Conservation (phyloP, 2,113 vertebrate species). For the Gavialis gangeticus region DNA sequence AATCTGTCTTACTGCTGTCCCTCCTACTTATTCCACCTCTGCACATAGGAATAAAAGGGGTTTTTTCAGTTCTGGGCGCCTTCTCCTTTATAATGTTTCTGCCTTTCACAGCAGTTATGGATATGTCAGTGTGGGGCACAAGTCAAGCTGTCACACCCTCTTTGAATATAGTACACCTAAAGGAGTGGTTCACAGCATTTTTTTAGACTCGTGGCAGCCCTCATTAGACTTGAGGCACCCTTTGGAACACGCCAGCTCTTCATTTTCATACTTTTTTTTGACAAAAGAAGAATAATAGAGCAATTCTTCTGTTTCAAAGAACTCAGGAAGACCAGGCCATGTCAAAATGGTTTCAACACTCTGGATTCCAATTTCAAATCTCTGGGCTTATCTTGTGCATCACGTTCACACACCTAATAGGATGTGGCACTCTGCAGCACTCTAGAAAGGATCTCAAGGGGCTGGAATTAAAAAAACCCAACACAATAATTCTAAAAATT, state of each 20-base stretch:
- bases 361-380: too few relatives aligned
- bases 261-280: too few relatives aligned
- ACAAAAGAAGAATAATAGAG: too few relatives aligned
- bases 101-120: not conserved
- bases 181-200: not conserved
- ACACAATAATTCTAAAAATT: not conserved
- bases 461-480: not conserved
- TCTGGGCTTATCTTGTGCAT: too few relatives aligned
- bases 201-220: too few relatives aligned
- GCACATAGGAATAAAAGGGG: rapidly evolving
- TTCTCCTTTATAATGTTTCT: not conserved
- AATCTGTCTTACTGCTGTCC: not conserved
- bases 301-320: too few relatives aligned
- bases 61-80: not conserved
- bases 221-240: too few relatives aligned
- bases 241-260: too few relatives aligned
- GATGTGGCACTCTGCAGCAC: too few relatives aligned
- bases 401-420: too few relatives aligned
- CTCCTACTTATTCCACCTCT: rapidly evolving
- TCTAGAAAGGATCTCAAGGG: not conserved
- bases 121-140: not conserved
- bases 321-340: too few relatives aligned
- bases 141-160: rapidly evolving
- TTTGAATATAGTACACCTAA: not conserved
- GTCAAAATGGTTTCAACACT: too few relatives aligned